A percentile compares a stretch with the other conserved stretches of the same genome.
Evolutionary conservation across 2,888 invertebrate species (phyloP).

Genomic region (Linnaemya tessellans): DNA sequence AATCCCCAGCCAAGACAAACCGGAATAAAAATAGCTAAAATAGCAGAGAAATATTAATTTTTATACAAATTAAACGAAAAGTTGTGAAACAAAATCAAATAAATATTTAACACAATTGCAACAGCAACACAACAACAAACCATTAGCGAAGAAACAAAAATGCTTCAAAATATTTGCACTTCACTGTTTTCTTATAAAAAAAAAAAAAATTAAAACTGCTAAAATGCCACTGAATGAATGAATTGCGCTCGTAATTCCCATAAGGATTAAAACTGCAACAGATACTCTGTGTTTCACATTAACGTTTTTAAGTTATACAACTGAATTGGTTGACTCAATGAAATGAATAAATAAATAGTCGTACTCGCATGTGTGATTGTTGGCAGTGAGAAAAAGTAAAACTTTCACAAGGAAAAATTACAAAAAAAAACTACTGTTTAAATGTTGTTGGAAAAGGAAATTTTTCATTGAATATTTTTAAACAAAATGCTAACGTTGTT

Average conservation of each 20-base stretch:
- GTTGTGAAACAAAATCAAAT: not conserved
- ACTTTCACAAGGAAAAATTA: slow-evolving; percentile 52
- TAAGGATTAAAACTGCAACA: slow-evolving; percentile 53
- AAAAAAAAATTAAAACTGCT: too few relatives aligned
- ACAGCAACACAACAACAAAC: not conserved
- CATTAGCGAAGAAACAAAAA: slow-evolving; percentile 7
- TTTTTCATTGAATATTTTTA: slow-evolving; percentile 42
- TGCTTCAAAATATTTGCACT: slow-evolving; percentile 43
- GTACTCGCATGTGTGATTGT: slow-evolving; percentile 5
- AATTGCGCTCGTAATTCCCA: slow-evolving; percentile 55
- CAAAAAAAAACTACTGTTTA: slow-evolving; percentile 1
- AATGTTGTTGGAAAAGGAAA: slow-evolving; percentile 51
- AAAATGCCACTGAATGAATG: not conserved
- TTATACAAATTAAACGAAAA: not conserved
- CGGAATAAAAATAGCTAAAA: not conserved
- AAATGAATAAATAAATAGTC: slow-evolving; percentile 20
- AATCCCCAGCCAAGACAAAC: slow-evolving; percentile 4
- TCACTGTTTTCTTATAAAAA: slow-evolving; percentile 31
- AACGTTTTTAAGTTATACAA: slow-evolving; percentile 1
- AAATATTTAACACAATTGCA: slow-evolving; percentile 19
- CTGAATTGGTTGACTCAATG: slow-evolving; percentile 10
- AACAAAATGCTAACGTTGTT: slow-evolving; percentile 1
- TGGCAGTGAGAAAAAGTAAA: slow-evolving; percentile 48
- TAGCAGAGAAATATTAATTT: not conserved
- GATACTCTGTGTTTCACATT: not conserved